A percentile compares a stretch with the other conserved stretches of the same genome.
Conservation (phyloP, 1,140 invertebrate genomes). For the Pissodes strobi region DNA sequence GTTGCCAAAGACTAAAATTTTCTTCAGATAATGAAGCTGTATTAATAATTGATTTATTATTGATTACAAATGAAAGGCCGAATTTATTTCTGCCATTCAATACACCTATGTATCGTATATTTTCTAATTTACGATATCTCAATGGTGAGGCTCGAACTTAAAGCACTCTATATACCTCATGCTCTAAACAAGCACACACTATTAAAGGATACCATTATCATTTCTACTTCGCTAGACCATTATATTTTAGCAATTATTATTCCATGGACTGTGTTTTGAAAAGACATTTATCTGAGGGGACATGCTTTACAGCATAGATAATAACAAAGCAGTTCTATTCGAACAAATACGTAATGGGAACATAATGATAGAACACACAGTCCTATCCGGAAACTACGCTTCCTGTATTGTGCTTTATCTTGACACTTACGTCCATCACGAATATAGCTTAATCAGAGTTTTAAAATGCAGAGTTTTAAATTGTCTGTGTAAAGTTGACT, state of each 20-base stretch:
- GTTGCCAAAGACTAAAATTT: no score
- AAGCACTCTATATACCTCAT: no score
- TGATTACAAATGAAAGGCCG: no score
- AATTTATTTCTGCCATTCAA: no score
- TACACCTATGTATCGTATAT: no score
- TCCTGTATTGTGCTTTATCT: constrained; percentile 28
- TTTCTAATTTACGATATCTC: no score
- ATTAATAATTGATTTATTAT: no score
- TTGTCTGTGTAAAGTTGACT: no score
- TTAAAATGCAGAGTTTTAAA: constrained; percentile 29
- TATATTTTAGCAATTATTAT: neutral
- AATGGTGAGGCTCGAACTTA: no score
- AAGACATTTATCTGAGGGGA: constrained; percentile 26
- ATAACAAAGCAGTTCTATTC: constrained; percentile 20
- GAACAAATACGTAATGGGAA: constrained; percentile 27
- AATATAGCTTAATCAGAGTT: constrained; percentile 18
- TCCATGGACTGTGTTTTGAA: neutral
- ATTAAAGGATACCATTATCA: no score
- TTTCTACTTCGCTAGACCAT: constrained; percentile 5
- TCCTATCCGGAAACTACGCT: constrained; percentile 25
- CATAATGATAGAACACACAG: constrained; percentile 26
- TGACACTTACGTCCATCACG: constrained; percentile 26
- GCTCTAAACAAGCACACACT: no score
- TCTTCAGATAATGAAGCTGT: no score
- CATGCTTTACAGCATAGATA: constrained; percentile 28